Conservation (phyloP, 2,888 invertebrate genomes). For the Tanypteryx hageni region DNA sequence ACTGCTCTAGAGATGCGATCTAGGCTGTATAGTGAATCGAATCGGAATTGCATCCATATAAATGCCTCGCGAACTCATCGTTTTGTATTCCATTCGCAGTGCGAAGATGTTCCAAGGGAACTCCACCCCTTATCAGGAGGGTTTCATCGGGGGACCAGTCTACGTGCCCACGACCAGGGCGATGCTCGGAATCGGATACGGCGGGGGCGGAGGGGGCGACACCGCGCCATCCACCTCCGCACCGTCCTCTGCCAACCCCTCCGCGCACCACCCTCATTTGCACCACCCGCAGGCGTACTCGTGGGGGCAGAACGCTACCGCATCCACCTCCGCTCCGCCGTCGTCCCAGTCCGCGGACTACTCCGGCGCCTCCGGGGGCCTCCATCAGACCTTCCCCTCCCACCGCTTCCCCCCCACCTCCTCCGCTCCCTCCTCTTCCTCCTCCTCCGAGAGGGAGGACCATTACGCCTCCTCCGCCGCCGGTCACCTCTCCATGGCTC, state of each 20-base stretch:
- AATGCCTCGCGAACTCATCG: background rate
- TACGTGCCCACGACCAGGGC: slow-evolving; percentile 64
- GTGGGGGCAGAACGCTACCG: slow-evolving; percentile 41
- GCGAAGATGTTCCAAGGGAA: slow-evolving; percentile 49
- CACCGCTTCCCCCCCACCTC: slow-evolving; percentile 47
- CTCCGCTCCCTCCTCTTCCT: background rate
- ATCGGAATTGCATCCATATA: too few species aligned
- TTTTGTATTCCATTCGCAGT: background rate
- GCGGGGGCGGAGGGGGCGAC: background rate
- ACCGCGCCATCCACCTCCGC: background rate
- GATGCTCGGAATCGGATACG: slow-evolving; percentile 47
- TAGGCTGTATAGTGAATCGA: too few species aligned
- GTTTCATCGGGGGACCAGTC: slow-evolving; percentile 48
- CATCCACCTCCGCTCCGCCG: background rate
- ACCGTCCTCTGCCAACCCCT: background rate
- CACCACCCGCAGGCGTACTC: slow-evolving; percentile 57
- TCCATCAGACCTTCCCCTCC: slow-evolving; percentile 46
- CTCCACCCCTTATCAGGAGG: slow-evolving; percentile 33
- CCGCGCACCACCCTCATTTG: slow-evolving; percentile 36
- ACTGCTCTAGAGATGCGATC: too few species aligned
- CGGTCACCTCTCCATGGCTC: slow-evolving; percentile 12
- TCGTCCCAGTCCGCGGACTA: slow-evolving; percentile 12
- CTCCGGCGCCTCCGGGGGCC: slow-evolving; percentile 30
- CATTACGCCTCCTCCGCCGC: slow-evolving; percentile 79
- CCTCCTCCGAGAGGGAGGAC: slow-evolving; percentile 8